These are phyloP conservation scores for Pituophis catenifer DNA, from an alignment of 2,113 vertebrate genomes.

Conservation along the genomic window DNA sequence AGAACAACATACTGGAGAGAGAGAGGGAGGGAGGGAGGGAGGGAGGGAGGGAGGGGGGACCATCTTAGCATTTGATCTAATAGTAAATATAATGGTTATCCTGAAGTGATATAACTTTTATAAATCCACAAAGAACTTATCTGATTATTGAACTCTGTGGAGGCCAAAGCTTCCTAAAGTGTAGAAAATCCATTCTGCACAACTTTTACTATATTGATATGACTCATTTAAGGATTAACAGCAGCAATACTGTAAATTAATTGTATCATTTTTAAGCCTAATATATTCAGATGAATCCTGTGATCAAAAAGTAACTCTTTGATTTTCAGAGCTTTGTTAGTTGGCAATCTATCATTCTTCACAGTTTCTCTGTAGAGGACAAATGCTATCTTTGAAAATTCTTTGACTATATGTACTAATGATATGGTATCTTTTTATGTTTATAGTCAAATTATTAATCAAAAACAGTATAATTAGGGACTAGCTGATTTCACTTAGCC, in stretches of 20 bases:
- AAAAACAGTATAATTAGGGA: not conserved
- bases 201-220: not conserved
- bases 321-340: not conserved
- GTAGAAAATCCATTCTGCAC: not conserved
- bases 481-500: not conserved
- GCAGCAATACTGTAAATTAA: not conserved
- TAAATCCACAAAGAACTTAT: not conserved
- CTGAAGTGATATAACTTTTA: not conserved
- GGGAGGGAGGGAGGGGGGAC: fast-evolving
- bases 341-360: not conserved
- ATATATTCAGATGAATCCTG: not conserved
- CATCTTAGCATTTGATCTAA: not conserved
- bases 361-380: not conserved
- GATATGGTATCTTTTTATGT: not conserved
- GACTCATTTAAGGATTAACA: not conserved
- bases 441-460: not conserved
- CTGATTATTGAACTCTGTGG: not conserved
- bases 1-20: not conserved
- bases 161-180: not conserved
- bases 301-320: not conserved
- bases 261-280: not conserved
- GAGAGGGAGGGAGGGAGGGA: too few species aligned
- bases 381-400: not conserved
- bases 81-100: not conserved
- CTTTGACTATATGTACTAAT: not conserved